Base-by-base conservation (phyloP, 2,797 vertebrate species). In the Linurgus olivaceus region DNA sequence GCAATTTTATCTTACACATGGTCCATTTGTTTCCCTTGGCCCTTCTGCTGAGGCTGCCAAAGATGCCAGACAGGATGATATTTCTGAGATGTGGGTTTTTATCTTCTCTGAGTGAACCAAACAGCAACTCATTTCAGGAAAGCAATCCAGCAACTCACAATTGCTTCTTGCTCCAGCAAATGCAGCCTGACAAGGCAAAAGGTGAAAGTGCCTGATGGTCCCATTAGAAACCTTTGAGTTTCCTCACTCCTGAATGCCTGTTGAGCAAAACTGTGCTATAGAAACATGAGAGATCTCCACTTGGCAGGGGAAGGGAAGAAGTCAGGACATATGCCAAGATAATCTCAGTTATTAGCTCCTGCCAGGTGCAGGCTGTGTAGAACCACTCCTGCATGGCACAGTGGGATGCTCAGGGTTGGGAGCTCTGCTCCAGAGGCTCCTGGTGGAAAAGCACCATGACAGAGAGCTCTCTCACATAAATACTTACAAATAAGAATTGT, bases 131-230 rank as follows among this genome's bases (percentile, higher is more conserved):
- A 80, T 80, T 89, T 68, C 78, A 92, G 87, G 78, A 82, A 89
- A 93, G 78, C 78, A 88, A 96, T 75, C 80, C 94, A 89, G 65
- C 71, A 94, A 63, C 71, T 76, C 86, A 25, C 74, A 85, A 74
- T 25, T 13, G 11, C 77, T 82, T 67, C 75, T 77, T 9, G 24
- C 72, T 87, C 71, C 50, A 62, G 67, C 73, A 90, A 78, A 86
- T 11, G 59, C 74, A 85, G 85, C 82, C 50, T 66, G 81, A 87
- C 67, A 73, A 86, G 47, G 85, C 51, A 95, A 94, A 77, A 87
- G 88, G 67, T 79, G 81, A 84, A 93, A 70, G 48, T 58, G 26
- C 25, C 80, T 58, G 75, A 80, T 31, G 67, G 78, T 51, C 47
- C 86, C 52, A 70, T 57, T 17, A 89, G 74, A 70, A 90, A 68